phyloP scores from a whole-genome alignment of 2,888 invertebrate genomes.

The Chromoteleia sp. region DNA sequence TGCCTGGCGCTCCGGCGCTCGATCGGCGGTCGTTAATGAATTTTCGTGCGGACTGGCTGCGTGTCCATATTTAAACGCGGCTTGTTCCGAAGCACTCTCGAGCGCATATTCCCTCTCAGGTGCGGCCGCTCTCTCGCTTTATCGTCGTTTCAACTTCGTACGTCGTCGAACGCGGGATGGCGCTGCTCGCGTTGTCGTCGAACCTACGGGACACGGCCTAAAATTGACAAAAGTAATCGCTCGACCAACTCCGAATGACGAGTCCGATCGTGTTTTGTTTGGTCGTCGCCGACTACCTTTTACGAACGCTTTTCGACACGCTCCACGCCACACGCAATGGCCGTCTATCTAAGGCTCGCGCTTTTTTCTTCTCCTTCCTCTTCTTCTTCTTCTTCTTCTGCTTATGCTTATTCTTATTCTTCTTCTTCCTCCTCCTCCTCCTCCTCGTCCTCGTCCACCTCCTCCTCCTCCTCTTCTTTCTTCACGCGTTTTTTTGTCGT shows the following conservation, averaged over 20 bases:
- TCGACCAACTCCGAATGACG: no score
- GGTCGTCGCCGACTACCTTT: no score
- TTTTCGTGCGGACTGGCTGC: conserved; percentile 70
- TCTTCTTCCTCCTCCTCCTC: neutral
- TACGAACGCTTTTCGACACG: conserved; percentile 1
- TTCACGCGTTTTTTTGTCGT: neutral
- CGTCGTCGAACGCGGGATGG: conserved; percentile 28
- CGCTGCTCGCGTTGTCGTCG: conserved; percentile 35
- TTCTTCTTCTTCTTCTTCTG: neutral
- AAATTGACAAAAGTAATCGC: no score
- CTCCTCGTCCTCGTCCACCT: neutral
- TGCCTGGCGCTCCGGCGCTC: conserved; percentile 18
- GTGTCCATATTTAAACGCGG: conserved; percentile 76
- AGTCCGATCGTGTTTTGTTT: no score
- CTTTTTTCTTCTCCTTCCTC: no score
- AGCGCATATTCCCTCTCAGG: neutral
- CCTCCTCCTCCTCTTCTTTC: no score
- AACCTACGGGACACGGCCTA: neutral
- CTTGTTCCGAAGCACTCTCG: conserved; percentile 5
- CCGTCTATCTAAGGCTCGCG: neutral
- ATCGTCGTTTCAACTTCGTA: neutral
- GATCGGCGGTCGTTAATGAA: conserved; percentile 57
- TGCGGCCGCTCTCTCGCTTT: neutral
- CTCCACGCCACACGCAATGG: neutral
- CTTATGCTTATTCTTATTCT: no score